Conservation (phyloP, 2,797 vertebrate species). For the Pseudochirops corinnae region DNA sequence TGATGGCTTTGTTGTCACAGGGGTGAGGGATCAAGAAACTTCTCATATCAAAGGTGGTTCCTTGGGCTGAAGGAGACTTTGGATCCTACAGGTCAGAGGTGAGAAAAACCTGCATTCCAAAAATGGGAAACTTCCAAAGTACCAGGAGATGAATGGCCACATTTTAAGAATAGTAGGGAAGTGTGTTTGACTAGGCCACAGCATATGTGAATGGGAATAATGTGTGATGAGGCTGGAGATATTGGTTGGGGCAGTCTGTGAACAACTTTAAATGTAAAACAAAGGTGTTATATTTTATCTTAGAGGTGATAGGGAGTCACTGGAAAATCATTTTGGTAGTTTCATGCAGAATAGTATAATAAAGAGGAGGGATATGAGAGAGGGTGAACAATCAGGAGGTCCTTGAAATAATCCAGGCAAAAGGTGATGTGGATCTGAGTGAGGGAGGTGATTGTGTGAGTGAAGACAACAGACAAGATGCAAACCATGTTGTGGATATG, state of each 20-base stretch:
- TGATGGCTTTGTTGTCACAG: neutral
- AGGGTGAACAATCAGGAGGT: neutral
- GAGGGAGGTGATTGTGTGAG: neutral
- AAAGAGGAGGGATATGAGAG: neutral
- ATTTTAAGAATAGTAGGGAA: neutral
- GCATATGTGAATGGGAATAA: neutral
- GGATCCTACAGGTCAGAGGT: neutral
- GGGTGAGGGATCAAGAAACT: neutral
- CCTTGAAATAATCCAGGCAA: neutral
- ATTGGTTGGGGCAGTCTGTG: neutral
- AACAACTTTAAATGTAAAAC: neutral
- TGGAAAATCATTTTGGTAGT: neutral
- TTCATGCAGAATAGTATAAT: neutral
- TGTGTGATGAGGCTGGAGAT: neutral
- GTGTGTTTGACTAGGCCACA: neutral
- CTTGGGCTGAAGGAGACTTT: neutral
- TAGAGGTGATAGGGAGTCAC: neutral
- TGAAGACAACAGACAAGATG: neutral
- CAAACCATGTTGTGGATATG: neutral
- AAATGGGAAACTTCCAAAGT: neutral
- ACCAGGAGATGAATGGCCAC: neutral
- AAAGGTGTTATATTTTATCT: neutral
- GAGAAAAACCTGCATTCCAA: neutral
- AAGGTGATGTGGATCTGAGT: neutral
- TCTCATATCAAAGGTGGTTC: neutral